Base-by-base conservation (phyloP, 1,140 invertebrate genomes). In the Polypedilum vanderplanki region DNA sequence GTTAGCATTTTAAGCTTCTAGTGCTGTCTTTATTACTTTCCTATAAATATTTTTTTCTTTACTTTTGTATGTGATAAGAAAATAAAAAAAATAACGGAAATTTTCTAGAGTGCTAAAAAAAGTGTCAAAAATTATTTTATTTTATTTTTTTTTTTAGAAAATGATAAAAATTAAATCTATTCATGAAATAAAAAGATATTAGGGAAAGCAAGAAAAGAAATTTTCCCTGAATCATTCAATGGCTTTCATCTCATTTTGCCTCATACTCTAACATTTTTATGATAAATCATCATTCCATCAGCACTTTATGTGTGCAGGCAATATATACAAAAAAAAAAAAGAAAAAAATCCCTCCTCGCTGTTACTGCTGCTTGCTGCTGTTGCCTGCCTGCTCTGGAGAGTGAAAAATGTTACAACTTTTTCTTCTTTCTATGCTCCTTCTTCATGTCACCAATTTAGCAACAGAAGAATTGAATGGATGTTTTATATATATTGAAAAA, bases 201-300 rank as follows among this genome's bases (percentile, higher is more conserved):
- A 57, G 15, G 46, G 46, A 57, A 46, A 57, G 12, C 10, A n/a
- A 57, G 4, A 33, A 33, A 33, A 33, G 24, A 33, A 15, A n/a
- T 46, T 46, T 46, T 46, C 15, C 9, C 41, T 46, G 12, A 57
- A 57, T 57, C 46, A 57, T 57, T 57, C 46, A 57, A 57, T 57
- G n/a, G 10, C 12, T 57, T 57, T 57, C n/a, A 57, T 57, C 46
- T 57, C 46, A 57, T n/a, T 15, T 57, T 15, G 15, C 15, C 46
- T 15, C 46, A 57, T n/a, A n/a, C 46, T 57, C 46, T 57, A 4
- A 46, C 12, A 12, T 57, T 57, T 57, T 57, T 57, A 57, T 57
- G 46, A 57, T 57, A 57, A 57, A 57, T 57, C 46, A 57, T 57
- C 46, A 57, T 57, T 57, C 12, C 46, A 57, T 57, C 46, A 57